phyloP scores from a whole-genome alignment of 2,888 invertebrate species.

The Epistrophe grossulariae region DNA sequence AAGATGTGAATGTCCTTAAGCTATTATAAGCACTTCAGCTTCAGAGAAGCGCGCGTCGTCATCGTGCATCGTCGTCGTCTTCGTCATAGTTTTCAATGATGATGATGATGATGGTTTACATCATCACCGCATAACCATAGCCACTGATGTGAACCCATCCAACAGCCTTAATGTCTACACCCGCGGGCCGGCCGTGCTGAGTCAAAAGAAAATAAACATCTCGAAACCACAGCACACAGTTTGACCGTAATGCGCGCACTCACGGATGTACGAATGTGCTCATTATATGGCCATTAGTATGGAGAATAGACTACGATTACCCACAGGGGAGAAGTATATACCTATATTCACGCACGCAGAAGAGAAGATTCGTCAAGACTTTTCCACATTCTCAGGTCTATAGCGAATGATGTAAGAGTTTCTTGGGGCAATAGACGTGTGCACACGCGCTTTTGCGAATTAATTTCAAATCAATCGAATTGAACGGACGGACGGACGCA shows the following conservation, averaged over 20 bases:
- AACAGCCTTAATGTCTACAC: constrained; percentile 68
- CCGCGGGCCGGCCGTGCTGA: constrained; percentile 25
- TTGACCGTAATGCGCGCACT: constrained; percentile 34
- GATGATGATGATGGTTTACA: constrained; percentile 64
- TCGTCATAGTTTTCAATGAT: constrained; percentile 30
- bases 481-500: constrained; percentile 41
- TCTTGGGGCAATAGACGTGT: constrained; percentile 51
- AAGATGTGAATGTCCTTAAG: constrained; percentile 57
- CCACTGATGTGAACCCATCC: constrained; percentile 23
- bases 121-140: constrained; percentile 55
- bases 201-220: constrained; percentile 25
- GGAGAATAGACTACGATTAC: constrained; percentile 55
- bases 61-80: constrained; percentile 42
- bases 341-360: constrained; percentile 10
- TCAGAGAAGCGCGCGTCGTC: constrained; percentile 38
- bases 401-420: constrained; percentile 62
- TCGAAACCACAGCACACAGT: constrained; percentile 14
- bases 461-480: constrained; percentile 68
- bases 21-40: constrained; percentile 38
- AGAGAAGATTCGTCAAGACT: constrained; percentile 34
- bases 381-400: constrained; percentile 22
- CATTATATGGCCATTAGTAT: constrained; percentile 70
- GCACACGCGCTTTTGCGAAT: constrained; percentile 67
- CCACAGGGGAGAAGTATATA: constrained; percentile 36
- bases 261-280: constrained; percentile 61